Evolutionary conservation across 2,888 invertebrate genomes (phyloP), one percentile per base, ranked within the genome.

Genomic region (Athalia cordata): DNA sequence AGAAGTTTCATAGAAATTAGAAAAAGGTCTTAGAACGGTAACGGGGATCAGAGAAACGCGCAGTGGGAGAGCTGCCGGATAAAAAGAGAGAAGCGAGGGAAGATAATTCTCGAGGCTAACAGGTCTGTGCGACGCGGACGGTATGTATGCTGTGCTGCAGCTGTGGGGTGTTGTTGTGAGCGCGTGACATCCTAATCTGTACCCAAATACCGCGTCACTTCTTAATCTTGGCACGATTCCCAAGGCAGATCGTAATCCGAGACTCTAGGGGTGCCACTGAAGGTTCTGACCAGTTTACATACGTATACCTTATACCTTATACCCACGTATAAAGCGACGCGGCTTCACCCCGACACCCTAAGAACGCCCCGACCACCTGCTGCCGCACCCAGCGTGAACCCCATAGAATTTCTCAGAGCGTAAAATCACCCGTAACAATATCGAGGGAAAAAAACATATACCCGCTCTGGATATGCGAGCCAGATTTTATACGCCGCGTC

Each of bases 121-220:
- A 47, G 50, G 52, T 11, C 50, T 29, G 29, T 2, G 29, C 29
- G n/a, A n/a, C n/a, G n/a, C 29, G 29, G n/a, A n/a, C 2, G 29
- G 29, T 29, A 29, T 2, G 29, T 29, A 29, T 29, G 29, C 29
- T 2, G 29, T 49, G 62, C 29, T 49, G 74, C 74, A 75, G 74
- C 74, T 75, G 74, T 62, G 74, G 62, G 50, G 83, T 84, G 84
- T 83, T 83, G 83, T 79, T 82, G 81, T 81, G 82, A 83, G 85
- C 84, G 83, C 85, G 86, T 86, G 86, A 87, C 86, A 87, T 87
- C 85, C 87, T 86, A 87, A 87, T 87, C 85, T 77, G 59, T 81
- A 81, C 80, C 81, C 81, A 81, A 82, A 83, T 82, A 78, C 81
- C 81, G 79, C 80, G 82, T 77, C 77, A 49, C 49, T 59, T 15